These are phyloP conservation scores for Baryphthengus martii DNA, from an alignment of 2,113 vertebrate species.

Conservation along the genomic window DNA sequence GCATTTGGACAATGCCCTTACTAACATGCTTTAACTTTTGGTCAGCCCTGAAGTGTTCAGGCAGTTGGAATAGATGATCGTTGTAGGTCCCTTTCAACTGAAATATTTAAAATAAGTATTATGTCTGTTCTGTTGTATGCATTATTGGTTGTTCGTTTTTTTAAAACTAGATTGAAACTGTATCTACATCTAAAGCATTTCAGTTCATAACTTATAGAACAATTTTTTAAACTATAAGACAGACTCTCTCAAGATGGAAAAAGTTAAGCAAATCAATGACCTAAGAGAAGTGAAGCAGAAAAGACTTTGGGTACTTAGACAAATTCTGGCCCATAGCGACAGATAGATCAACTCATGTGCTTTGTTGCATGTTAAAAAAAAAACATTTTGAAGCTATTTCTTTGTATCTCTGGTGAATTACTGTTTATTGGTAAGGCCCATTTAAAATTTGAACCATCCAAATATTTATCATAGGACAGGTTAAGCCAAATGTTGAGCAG, in stretches of 20 bases:
- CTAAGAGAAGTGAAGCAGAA: background rate
- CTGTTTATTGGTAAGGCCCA: background rate
- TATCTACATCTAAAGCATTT: background rate
- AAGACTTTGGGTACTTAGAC: background rate
- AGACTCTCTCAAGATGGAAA: background rate
- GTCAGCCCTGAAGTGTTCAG: too few relatives aligned
- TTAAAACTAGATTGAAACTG: background rate
- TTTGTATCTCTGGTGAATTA: background rate
- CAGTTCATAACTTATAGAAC: background rate
- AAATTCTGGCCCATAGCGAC: background rate
- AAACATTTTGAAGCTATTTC: background rate
- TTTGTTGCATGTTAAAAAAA: background rate
- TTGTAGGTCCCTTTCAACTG: background rate
- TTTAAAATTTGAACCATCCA: background rate
- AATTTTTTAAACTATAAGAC: background rate
- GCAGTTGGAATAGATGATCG: background rate
- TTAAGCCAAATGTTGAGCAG: background rate
- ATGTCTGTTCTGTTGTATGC: background rate
- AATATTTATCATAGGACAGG: background rate
- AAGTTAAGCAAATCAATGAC: background rate
- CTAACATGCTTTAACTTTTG: background rate
- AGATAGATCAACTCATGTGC: accelerated
- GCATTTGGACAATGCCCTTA: too few relatives aligned
- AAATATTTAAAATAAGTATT: background rate
- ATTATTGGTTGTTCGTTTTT: background rate